phyloP scores from a whole-genome alignment of 2,888 invertebrate genomes.

The Cataglyphis cursor region DNA sequence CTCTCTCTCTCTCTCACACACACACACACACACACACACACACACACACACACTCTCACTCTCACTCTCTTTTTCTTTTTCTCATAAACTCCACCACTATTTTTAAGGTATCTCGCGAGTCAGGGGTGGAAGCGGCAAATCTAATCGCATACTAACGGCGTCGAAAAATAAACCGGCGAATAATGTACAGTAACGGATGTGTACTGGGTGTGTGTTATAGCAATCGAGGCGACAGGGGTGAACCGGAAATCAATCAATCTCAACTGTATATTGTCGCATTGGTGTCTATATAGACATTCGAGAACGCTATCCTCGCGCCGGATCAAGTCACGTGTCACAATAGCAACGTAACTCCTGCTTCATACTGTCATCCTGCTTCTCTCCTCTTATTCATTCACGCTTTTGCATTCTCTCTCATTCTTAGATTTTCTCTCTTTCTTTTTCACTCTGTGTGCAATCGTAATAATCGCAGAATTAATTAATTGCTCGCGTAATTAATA shows the following conservation, averaged over 20 bases:
- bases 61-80: conserved; percentile 1
- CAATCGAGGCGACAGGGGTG: conserved; percentile 66
- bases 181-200: conserved; percentile 69
- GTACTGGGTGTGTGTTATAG: conserved; percentile 23
- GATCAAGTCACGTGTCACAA: conserved; percentile 54
- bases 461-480: conserved; percentile 43
- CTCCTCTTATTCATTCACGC: conserved; percentile 14
- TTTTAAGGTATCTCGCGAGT: conserved; percentile 34
- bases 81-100: not conserved
- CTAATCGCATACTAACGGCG: conserved; percentile 73
- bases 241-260: conserved; percentile 70
- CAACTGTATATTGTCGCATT: conserved; percentile 73
- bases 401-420: not conserved
- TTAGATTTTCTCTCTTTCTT: not conserved
- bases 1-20: not conserved
- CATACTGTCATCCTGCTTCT: conserved; percentile 10
- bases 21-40: too few species aligned
- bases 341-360: conserved; percentile 14
- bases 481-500: conserved; percentile 44
- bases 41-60: too few species aligned
- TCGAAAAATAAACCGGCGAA: conserved; percentile 73
- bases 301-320: conserved; percentile 54
- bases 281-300: conserved; percentile 66
- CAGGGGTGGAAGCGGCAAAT: conserved; percentile 61
- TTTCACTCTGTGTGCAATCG: not conserved